Conservation (phyloP, 2,113 vertebrate genomes). For the Leptodactylus fuscus region DNA sequence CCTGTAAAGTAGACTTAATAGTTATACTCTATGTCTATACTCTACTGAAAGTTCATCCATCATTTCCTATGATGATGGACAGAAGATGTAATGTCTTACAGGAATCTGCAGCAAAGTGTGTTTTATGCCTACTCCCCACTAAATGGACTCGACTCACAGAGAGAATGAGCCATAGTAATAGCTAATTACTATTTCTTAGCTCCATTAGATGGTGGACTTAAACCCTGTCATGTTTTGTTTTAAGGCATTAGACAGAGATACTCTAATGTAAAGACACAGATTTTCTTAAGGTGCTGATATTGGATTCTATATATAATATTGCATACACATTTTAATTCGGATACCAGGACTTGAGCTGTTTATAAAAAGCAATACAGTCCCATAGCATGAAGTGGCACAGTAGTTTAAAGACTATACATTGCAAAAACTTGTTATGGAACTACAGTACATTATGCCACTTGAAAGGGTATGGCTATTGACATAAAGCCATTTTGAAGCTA, state of each 20-base stretch:
- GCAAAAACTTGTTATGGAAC: background rate
- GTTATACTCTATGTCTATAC: background rate
- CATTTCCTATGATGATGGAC: background rate
- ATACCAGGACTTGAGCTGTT: background rate
- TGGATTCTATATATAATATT: too few species aligned
- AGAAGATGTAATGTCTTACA: too few species aligned
- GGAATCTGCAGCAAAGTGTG: too few species aligned
- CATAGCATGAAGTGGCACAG: background rate
- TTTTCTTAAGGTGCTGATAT: too few species aligned
- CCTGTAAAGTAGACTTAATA: background rate
- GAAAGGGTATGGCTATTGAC: background rate
- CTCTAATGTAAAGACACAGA: too few species aligned
- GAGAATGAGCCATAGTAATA: background rate
- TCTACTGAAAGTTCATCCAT: background rate
- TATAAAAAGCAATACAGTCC: background rate
- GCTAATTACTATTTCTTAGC: too few species aligned
- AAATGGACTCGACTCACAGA: background rate
- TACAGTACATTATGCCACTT: background rate
- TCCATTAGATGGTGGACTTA: too few species aligned
- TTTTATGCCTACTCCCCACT: background rate
- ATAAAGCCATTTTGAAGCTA: background rate
- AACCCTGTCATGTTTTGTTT: too few species aligned
- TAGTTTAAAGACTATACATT: background rate
- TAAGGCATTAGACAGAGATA: too few species aligned
- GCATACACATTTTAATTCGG: background rate